These are phyloP conservation scores for Fundulus diaphanus DNA, from an alignment of 2,797 vertebrate species.

Conservation along the genomic window DNA sequence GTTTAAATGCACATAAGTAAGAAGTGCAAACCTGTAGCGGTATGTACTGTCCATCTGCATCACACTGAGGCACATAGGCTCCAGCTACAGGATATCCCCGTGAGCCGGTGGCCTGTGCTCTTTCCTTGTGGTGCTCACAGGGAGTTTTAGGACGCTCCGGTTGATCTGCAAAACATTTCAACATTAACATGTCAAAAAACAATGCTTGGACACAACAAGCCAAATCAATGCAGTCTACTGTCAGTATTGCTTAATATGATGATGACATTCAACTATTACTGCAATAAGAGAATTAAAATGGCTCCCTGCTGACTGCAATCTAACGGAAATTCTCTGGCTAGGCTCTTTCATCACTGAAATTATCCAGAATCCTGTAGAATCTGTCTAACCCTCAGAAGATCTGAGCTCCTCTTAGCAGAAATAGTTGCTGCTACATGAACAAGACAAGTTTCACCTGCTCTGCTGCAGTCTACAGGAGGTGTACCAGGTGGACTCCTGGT, in stretches of 20 bases:
- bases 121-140: conserved; percentile 74
- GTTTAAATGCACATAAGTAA: background rate
- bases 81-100: conserved; percentile 39
- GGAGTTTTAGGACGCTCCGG: conserved; percentile 58
- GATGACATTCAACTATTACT: background rate
- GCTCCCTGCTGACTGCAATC: background rate
- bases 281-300: background rate
- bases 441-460: conserved; percentile 69
- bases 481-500: conserved; percentile 78
- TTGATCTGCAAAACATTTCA: conserved; percentile 25
- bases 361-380: too few relatives aligned
- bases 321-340: too few relatives aligned
- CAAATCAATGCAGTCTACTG: background rate
- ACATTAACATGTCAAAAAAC: background rate
- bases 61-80: conserved; percentile 73
- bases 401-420: background rate
- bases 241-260: background rate
- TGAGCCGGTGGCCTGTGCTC: conserved; percentile 40
- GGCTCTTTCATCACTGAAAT: too few relatives aligned
- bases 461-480: conserved; percentile 67
- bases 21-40: conserved; percentile 54
- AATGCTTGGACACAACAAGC: background rate
- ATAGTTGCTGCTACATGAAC: too few relatives aligned
- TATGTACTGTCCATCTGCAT: conserved; percentile 75
- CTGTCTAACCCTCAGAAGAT: background rate